Percentiles rank a stretch among this genome's conserved stretches.
Conservation (phyloP, 2,113 vertebrate genomes). For the Blennius ocellaris region DNA sequence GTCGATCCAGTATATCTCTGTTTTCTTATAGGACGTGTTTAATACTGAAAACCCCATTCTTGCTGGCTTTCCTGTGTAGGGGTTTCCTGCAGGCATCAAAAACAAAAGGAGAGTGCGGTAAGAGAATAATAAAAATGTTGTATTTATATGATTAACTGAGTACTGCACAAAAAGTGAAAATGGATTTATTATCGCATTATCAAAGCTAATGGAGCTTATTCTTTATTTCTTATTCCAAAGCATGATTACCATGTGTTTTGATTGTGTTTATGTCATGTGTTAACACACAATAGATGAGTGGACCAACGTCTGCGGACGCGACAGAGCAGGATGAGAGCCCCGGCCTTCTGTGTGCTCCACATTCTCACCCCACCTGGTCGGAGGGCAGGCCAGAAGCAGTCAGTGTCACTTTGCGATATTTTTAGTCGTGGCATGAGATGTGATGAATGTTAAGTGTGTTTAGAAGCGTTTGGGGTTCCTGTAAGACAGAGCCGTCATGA, state of each 20-base stretch:
- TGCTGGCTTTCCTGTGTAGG: slow-evolving; percentile 9
- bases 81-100: background rate
- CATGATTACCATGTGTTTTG: background rate
- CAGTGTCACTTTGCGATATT: slow-evolving; percentile 50
- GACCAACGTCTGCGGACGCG: slow-evolving; percentile 45
- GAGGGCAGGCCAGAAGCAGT: slow-evolving; percentile 81
- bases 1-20: slow-evolving; percentile 8
- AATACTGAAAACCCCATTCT: slow-evolving; percentile 53
- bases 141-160: background rate
- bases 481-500: background rate
- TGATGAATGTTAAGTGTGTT: slow-evolving; percentile 21
- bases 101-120: slow-evolving; percentile 41
- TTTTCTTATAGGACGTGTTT: slow-evolving; percentile 25
- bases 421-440: slow-evolving; percentile 1
- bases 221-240: too few species aligned
- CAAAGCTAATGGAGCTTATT: too few species aligned
- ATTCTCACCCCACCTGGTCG: slow-evolving; percentile 82
- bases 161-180: background rate
- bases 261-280: background rate
- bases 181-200: background rate
- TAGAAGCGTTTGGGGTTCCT: background rate
- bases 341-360: slow-evolving; percentile 31
- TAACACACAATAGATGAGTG: slow-evolving; percentile 37
- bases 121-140: background rate
- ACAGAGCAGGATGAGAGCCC: slow-evolving; percentile 70